Evolutionary conservation across 92 coral and sea anemone genomes (phyloP).

Genomic region (Epizoanthus fatuus): DNA sequence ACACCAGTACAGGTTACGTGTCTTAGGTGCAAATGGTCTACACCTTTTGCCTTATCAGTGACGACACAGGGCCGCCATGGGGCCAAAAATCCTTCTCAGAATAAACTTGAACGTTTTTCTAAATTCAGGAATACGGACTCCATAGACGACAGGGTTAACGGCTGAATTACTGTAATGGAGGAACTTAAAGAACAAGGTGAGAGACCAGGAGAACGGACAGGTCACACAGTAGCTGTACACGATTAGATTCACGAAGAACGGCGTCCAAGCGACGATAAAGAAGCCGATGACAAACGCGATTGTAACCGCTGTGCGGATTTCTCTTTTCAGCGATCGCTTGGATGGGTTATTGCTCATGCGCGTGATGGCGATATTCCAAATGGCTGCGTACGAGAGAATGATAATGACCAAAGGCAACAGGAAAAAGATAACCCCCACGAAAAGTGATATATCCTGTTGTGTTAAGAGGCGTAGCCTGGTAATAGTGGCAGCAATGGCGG

Average conservation of each 20-base stretch:
- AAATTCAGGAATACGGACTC: conserved; percentile 90
- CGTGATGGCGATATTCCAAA: conserved; percentile 87
- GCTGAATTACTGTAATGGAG: conserved; percentile 88
- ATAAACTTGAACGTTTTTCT: conserved; percentile 90
- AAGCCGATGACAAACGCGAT: conserved; percentile 92
- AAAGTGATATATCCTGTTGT: conserved; percentile 55
- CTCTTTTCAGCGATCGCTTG: conserved; percentile 82
- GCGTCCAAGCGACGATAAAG: conserved; percentile 79
- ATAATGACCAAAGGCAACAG: conserved; percentile 79
- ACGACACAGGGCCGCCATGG: conserved; percentile 64
- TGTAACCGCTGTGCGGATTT: conserved; percentile 85
- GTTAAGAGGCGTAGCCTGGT: conserved; percentile 49
- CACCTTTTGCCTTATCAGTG: conserved; percentile 18
- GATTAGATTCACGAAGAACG: conserved; percentile 68
- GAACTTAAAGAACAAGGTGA: conserved; percentile 67
- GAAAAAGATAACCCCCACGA: conserved; percentile 77
- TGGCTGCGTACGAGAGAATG: conserved; percentile 83
- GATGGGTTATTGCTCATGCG: conserved; percentile 90
- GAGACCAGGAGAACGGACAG: conserved; percentile 59
- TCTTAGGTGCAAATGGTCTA: not conserved
- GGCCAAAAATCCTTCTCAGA: conserved; percentile 77
- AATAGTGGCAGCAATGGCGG: conserved; percentile 77
- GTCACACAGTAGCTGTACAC: conserved; percentile 58
- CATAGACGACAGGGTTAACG: conserved; percentile 89
- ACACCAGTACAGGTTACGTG: too few relatives aligned